Evolutionary conservation across 2,888 invertebrate genomes (phyloP).

Genomic region (Drosophila picticornis): DNA sequence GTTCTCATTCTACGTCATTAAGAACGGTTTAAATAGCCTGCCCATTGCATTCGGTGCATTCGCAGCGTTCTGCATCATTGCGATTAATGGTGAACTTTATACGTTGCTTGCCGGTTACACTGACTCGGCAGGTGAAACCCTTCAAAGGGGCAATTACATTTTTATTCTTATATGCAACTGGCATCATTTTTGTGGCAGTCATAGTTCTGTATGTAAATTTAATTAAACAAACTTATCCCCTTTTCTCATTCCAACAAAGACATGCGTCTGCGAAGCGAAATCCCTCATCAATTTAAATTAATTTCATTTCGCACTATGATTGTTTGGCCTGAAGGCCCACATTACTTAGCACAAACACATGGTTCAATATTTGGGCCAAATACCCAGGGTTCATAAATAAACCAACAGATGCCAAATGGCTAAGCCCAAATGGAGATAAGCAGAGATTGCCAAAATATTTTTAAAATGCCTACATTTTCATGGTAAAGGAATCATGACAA

Average conservation of each 20-base stretch:
- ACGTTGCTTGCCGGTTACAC: slow-evolving; percentile 4
- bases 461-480: background rate
- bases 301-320: slow-evolving; percentile 42
- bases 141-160: slow-evolving; percentile 13
- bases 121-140: slow-evolving; percentile 9
- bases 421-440: background rate
- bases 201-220: slow-evolving; percentile 58
- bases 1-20: slow-evolving; percentile 55
- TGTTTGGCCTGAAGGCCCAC: slow-evolving; percentile 29
- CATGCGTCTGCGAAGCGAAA: background rate
- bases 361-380: slow-evolving; percentile 33
- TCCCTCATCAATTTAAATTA: slow-evolving; percentile 23
- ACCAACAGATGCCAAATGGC: slow-evolving; percentile 10
- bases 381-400: slow-evolving; percentile 15
- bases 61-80: slow-evolving; percentile 38
- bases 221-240: slow-evolving; percentile 52
- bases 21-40: slow-evolving; percentile 62
- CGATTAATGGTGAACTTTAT: slow-evolving; percentile 45
- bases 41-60: slow-evolving; percentile 47
- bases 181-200: slow-evolving; percentile 42
- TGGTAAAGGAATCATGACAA: background rate
- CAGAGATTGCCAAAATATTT: background rate
- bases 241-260: background rate
- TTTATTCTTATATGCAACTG: slow-evolving; percentile 17
- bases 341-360: slow-evolving; percentile 17